These are phyloP conservation scores for Eubasilissa regina DNA, from an alignment of 1,140 invertebrate genomes.

Conservation along the genomic window DNA sequence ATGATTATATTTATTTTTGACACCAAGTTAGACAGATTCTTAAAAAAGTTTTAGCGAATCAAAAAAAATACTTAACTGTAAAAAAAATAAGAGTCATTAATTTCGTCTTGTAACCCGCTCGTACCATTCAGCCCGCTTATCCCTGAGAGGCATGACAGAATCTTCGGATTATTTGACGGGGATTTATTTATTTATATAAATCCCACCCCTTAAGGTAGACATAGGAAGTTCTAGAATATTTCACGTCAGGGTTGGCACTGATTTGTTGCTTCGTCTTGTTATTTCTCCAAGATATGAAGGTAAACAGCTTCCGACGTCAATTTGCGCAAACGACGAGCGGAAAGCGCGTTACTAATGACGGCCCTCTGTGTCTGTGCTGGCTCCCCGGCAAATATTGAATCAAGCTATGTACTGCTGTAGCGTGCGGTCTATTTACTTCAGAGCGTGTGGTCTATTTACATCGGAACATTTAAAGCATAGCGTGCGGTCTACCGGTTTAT, in stretches of 20 bases:
- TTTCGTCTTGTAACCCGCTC: no score
- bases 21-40: no score
- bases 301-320: slow-evolving; percentile 54
- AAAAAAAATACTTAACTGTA: no score
- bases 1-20: no score
- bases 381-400: background rate
- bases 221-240: background rate
- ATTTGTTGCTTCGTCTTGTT: slow-evolving; percentile 52
- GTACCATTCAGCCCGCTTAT: background rate
- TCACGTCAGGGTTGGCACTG: slow-evolving; percentile 16
- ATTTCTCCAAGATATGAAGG: slow-evolving; percentile 52
- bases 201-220: background rate
- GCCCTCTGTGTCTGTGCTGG: slow-evolving; percentile 3
- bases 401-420: slow-evolving; percentile 15
- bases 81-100: no score
- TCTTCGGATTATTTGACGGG: slow-evolving; percentile 20
- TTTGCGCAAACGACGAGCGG: slow-evolving; percentile 49
- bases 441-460: no score
- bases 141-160: background rate
- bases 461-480: no score
- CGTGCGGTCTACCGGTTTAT: no score
- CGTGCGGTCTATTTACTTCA: background rate
- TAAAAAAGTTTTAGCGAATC: no score
- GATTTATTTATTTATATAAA: slow-evolving; percentile 36
- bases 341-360: slow-evolving; percentile 17